Percentiles rank a stretch among this genome's conserved stretches.
Conservation (phyloP, 2,797 vertebrate species). For the Tragelaphus oryx region DNA sequence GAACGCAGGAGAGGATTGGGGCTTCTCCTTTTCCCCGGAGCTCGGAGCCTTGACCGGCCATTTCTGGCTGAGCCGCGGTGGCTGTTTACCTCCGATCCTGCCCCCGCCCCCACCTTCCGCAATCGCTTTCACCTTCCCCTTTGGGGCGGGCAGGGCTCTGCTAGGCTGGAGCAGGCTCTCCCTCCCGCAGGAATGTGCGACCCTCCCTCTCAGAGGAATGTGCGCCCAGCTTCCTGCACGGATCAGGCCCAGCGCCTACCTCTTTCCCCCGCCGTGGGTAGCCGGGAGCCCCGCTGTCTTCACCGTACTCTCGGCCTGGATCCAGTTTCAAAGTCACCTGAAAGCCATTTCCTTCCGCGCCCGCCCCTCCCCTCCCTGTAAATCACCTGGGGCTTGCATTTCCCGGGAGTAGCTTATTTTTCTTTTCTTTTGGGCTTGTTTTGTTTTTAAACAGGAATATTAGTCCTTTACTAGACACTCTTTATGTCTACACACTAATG, state of each 20-base stretch:
- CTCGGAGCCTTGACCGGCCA: neutral
- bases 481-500: neutral
- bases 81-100: neutral
- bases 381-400: conserved; percentile 24
- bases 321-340: conserved; percentile 73
- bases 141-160: neutral
- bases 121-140: neutral
- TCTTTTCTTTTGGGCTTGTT: neutral
- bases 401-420: neutral
- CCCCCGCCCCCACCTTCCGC: neutral
- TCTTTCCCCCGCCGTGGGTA: neutral
- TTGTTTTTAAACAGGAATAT: neutral
- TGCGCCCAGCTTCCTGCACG: neutral
- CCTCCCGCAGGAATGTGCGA: neutral
- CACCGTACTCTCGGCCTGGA: neutral
- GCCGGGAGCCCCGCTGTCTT: neutral
- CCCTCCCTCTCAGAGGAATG: conserved; percentile 31
- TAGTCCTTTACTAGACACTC: neutral
- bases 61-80: neutral
- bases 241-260: neutral
- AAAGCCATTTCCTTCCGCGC: conserved; percentile 65
- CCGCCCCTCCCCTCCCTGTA: neutral
- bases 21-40: neutral
- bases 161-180: neutral
- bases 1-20: neutral